phyloP scores from a whole-genome alignment of 2,113 vertebrate genomes.

The Sebastes schlegelii region DNA sequence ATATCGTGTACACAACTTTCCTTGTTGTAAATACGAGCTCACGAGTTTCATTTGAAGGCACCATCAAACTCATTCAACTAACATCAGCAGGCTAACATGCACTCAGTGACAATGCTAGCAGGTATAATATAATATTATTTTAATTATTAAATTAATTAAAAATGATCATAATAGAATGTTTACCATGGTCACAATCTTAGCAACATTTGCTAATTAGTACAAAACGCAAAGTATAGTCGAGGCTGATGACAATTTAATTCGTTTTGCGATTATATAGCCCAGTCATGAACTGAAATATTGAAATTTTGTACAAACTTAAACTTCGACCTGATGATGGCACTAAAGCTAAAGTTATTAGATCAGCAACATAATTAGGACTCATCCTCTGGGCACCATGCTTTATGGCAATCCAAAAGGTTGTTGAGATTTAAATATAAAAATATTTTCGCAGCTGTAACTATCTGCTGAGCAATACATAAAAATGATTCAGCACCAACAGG shows the following conservation, averaged over 20 bases:
- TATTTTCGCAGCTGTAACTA: neutral
- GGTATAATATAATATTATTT: no score
- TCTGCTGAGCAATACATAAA: conserved; percentile 45
- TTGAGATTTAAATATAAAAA: conserved; percentile 2
- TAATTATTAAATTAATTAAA: no score
- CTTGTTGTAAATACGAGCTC: no score
- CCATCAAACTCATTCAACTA: no score
- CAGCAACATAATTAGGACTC: neutral
- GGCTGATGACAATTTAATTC: neutral
- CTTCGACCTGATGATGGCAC: neutral
- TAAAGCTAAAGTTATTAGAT: neutral
- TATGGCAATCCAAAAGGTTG: neutral
- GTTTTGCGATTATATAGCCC: neutral
- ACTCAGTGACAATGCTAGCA: no score
- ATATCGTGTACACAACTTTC: no score
- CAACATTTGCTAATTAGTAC: neutral
- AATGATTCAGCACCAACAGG: conserved; percentile 39
- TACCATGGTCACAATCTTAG: neutral
- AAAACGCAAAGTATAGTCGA: neutral
- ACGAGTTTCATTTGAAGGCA: no score
- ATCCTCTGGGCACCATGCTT: neutral
- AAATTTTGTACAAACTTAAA: neutral
- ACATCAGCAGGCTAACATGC: no score
- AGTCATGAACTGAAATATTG: neutral
- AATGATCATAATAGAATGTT: neutral